A percentile compares a stretch with the other conserved stretches of the same genome.
phyloP scores from a whole-genome alignment of 2,888 invertebrate genomes.

The Sympetrum striolatum region DNA sequence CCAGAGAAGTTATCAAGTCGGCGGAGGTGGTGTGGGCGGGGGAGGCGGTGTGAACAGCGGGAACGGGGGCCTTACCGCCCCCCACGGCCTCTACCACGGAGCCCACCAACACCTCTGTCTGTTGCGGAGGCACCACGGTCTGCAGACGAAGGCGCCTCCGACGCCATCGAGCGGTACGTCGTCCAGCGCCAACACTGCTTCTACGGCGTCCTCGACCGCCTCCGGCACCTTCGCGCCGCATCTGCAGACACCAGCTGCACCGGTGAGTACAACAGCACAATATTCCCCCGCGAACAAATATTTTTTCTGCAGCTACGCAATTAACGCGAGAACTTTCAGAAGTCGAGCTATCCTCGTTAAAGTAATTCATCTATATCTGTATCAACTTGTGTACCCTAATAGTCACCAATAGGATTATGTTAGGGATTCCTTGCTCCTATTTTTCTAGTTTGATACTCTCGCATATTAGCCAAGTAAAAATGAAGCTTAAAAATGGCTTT shows the following conservation, averaged over 20 bases:
- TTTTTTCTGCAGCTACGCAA: not conserved
- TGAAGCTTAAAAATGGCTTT: too few species aligned
- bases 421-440: too few species aligned
- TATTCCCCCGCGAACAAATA: not conserved
- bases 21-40: not conserved
- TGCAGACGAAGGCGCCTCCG: slow-evolving; percentile 13
- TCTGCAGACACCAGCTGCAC: slow-evolving; percentile 40
- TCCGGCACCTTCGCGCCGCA: slow-evolving; percentile 34
- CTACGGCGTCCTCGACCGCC: slow-evolving; percentile 18
- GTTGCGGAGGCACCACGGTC: slow-evolving; percentile 5
- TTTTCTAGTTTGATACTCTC: too few species aligned
- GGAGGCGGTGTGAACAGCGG: not conserved
- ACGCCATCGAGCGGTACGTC: slow-evolving; percentile 15
- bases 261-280: not conserved
- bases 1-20: not conserved
- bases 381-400: too few species aligned
- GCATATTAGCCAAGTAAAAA: too few species aligned
- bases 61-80: not conserved
- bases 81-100: slow-evolving; percentile 34
- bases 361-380: too few species aligned
- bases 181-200: not conserved
- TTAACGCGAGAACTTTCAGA: not conserved
- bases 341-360: too few species aligned
- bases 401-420: too few species aligned
- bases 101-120: slow-evolving; percentile 27